Evolutionary conservation across 64 coral and sea anemone species (phyloP).

Genomic region (Pachyseris speciosa): DNA sequence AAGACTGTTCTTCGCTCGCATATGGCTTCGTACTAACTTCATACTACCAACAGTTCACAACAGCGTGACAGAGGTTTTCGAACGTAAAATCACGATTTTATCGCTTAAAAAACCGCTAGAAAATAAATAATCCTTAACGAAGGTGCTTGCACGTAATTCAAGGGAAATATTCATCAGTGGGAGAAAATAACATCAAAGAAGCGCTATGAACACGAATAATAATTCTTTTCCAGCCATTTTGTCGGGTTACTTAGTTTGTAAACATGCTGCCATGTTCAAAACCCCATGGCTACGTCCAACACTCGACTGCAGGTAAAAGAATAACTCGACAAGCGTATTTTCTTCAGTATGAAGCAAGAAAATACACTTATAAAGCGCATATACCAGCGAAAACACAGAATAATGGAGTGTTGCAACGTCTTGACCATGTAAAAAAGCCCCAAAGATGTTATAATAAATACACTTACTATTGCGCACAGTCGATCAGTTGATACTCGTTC

Average conservation of each 20-base stretch:
- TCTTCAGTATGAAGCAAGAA: constrained; percentile 61
- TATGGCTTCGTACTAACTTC: constrained; percentile 45
- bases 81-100: constrained; percentile 84
- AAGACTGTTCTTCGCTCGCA: constrained; percentile 1
- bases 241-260: constrained; percentile 92
- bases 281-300: constrained; percentile 58
- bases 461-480: constrained; percentile 99
- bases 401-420: constrained; percentile 77
- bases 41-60: constrained; percentile 27
- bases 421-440: constrained; percentile 69
- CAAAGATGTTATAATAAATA: constrained; percentile 85
- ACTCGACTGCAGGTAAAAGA: constrained; percentile 33
- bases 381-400: constrained; percentile 69
- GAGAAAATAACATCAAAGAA: constrained; percentile 51
- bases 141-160: constrained; percentile 23
- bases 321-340: constrained; percentile 51
- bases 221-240: constrained; percentile 92
- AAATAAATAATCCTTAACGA: constrained; percentile 55
- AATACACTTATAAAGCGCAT: constrained; percentile 54
- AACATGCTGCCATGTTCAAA: constrained; percentile 65
- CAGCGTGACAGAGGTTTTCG: constrained; percentile 81
- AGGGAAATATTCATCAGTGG: constrained; percentile 47
- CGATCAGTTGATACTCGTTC: constrained; percentile 99
- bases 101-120: constrained; percentile 75
- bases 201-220: constrained; percentile 81